A percentile compares a stretch with the other conserved stretches of the same genome.
These are phyloP conservation scores for Drosophila murphyi DNA, from an alignment of 1,140 invertebrate species.

Conservation along the genomic window DNA sequence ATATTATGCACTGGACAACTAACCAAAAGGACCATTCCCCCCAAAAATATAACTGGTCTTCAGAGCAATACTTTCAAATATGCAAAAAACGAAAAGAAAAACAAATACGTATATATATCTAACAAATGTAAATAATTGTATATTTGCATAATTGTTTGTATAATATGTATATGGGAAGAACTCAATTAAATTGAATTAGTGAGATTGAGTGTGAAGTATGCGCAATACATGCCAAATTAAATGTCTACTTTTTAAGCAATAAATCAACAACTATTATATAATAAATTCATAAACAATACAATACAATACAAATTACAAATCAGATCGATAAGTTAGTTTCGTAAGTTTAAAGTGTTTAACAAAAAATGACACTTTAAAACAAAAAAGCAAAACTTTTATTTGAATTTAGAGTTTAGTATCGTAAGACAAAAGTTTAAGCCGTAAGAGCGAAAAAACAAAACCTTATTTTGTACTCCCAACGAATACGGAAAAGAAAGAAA, in stretches of 20 bases:
- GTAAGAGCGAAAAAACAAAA: slow-evolving; percentile 60
- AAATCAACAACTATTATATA: slow-evolving; percentile 61
- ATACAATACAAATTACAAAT: slow-evolving; percentile 69
- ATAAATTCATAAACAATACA: slow-evolving; percentile 56
- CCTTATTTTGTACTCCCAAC: slow-evolving; percentile 76
- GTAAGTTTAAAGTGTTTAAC: slow-evolving; percentile 59
- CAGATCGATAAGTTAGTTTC: slow-evolving; percentile 61
- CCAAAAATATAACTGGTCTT: slow-evolving; percentile 48
- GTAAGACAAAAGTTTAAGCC: slow-evolving; percentile 36
- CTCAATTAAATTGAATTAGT: slow-evolving; percentile 63
- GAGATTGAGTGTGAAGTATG: slow-evolving; percentile 53
- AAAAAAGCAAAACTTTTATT: slow-evolving; percentile 44
- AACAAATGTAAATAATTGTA: slow-evolving; percentile 59
- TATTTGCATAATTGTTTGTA: slow-evolving; percentile 52
- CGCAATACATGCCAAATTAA: slow-evolving; percentile 82
- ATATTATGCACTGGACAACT: slow-evolving; percentile 22
- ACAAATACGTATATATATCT: no score
- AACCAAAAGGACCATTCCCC: not conserved
- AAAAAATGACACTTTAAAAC: slow-evolving; percentile 21
- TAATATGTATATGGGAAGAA: slow-evolving; percentile 37
- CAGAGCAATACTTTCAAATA: slow-evolving; percentile 33
- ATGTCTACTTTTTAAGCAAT: slow-evolving; percentile 75
- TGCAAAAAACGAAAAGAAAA: slow-evolving; percentile 43
- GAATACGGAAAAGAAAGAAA: slow-evolving; percentile 57
- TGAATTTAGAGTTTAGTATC: slow-evolving; percentile 41